Percentiles rank a stretch among this genome's conserved stretches.
Evolutionary conservation across 2,888 invertebrate genomes (phyloP).

Genomic region (Mechanitis mazaeus): DNA sequence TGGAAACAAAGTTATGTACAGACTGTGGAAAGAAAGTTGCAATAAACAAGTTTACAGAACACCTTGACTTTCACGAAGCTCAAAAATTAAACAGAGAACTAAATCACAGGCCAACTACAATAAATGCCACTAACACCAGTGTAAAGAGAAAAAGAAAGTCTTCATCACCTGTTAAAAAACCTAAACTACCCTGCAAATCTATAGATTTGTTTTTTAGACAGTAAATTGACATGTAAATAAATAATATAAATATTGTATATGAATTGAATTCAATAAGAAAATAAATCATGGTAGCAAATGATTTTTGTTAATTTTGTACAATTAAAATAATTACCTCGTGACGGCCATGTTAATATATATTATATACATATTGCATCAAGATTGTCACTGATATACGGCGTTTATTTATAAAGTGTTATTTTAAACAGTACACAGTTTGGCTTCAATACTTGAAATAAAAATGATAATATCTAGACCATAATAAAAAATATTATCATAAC

Average conservation of each 20-base stretch:
- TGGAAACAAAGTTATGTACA: conserved; percentile 74
- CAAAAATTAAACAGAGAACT: conserved; percentile 82
- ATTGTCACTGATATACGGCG: too few species aligned
- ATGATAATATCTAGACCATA: too few species aligned
- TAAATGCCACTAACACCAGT: conserved; percentile 32
- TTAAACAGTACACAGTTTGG: too few species aligned
- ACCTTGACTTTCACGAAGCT: conserved; percentile 91
- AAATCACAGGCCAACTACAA: conserved; percentile 58
- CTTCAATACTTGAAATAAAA: too few species aligned
- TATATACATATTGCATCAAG: too few species aligned
- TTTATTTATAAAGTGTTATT: too few species aligned
- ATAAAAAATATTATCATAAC: too few species aligned
- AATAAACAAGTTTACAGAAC: conserved; percentile 80
- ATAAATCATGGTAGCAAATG: conserved; percentile 6
- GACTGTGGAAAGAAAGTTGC: conserved; percentile 82
- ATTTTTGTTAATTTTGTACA: too few species aligned
- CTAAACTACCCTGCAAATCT: conserved; percentile 58
- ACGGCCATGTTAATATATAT: too few species aligned
- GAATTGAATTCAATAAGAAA: background rate
- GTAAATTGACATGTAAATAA: conserved; percentile 8
- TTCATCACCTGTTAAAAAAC: conserved; percentile 52
- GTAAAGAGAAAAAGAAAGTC: conserved; percentile 60
- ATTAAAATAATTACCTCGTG: too few species aligned
- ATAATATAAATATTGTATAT: conserved; percentile 3
- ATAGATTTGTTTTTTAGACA: conserved; percentile 63